Percentiles rank a stretch among this genome's conserved stretches.
Evolutionary conservation across 1,140 invertebrate genomes (phyloP).

Genomic region (Neodiprion lecontei): DNA sequence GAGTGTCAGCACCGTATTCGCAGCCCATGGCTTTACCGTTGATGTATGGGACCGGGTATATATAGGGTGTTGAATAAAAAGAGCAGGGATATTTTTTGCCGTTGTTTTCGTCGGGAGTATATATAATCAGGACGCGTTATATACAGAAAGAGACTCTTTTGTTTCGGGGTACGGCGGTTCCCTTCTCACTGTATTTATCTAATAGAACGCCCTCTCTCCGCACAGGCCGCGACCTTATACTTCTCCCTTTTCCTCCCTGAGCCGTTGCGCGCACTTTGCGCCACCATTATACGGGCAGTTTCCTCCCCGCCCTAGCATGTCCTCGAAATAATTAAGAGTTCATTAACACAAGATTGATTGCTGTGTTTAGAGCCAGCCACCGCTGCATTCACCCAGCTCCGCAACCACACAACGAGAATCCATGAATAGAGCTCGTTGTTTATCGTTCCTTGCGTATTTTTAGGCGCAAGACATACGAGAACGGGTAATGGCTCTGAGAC

Average conservation of each 20-base stretch:
- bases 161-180: conserved; percentile 29
- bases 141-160: not conserved
- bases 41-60: no score
- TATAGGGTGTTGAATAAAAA: not conserved
- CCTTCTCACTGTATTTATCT: conserved; percentile 47
- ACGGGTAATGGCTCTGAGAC: conserved; percentile 34
- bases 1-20: no score
- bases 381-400: conserved; percentile 17
- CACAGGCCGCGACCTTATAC: conserved; percentile 25
- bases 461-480: conserved; percentile 10
- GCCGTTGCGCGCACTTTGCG: conserved; percentile 51
- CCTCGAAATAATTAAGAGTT: conserved; percentile 62
- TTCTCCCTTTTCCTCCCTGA: conserved; percentile 15
- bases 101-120: not conserved
- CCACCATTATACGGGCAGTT: conserved; percentile 60
- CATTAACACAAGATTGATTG: conserved; percentile 56
- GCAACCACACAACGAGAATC: conserved; percentile 34
- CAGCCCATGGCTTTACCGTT: no score
- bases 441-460: conserved; percentile 30
- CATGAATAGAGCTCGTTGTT: conserved; percentile 48
- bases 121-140: conserved; percentile 5
- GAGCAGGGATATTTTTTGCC: not conserved
- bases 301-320: conserved; percentile 48
- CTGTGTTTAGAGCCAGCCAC: conserved; percentile 41
- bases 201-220: conserved; percentile 39